phyloP scores from a whole-genome alignment of 2,113 vertebrate genomes.

The Ictalurus punctatus region DNA sequence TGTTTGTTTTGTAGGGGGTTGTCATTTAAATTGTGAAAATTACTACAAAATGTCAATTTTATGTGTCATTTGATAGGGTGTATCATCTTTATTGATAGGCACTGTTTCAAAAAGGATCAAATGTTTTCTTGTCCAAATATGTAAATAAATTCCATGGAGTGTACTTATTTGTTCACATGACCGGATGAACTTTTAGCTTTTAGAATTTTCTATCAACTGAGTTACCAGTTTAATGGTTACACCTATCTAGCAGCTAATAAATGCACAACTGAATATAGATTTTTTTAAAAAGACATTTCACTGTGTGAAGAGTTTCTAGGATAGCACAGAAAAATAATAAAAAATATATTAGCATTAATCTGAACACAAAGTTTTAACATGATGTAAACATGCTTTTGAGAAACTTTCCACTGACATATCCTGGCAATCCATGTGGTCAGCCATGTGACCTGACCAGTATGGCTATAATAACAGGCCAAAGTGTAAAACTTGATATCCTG shows the following conservation, averaged over 20 bases:
- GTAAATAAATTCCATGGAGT: too few species aligned
- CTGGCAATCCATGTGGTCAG: not conserved
- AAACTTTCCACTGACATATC: not conserved
- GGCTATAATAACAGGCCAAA: not conserved
- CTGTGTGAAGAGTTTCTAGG: not conserved
- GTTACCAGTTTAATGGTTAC: too few species aligned
- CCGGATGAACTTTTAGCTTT: not conserved
- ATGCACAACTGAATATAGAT: not conserved
- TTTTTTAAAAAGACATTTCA: not conserved
- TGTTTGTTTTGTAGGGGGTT: too few species aligned
- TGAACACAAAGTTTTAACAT: not conserved
- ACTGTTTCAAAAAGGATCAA: too few species aligned
- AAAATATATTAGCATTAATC: not conserved
- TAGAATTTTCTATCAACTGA: not conserved
- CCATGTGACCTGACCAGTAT: not conserved
- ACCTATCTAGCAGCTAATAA: not conserved
- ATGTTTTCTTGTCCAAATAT: too few species aligned
- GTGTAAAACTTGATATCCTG: not conserved
- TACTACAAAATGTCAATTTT: too few species aligned
- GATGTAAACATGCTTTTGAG: not conserved
- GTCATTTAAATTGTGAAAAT: too few species aligned
- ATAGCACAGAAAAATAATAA: not conserved
- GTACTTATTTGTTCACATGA: too few species aligned
- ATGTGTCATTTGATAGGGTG: too few species aligned
- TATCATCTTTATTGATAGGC: too few species aligned